Evolutionary conservation across 2,888 invertebrate genomes (phyloP), one percentile per base, ranked within the genome.

Genomic region (Plebejus melissa): DNA sequence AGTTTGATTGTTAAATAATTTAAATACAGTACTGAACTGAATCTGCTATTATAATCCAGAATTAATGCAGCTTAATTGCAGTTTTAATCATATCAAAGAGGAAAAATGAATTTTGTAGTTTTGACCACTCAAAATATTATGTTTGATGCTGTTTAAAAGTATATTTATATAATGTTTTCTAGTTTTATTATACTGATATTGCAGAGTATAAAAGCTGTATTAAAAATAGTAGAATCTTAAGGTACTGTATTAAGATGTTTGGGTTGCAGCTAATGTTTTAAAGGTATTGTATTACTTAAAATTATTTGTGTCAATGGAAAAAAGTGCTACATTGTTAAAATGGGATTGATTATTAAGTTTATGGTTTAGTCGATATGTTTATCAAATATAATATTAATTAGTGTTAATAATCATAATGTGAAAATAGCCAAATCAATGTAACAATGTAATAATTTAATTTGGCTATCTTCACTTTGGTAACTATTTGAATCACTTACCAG

Each of bases 401-500:
- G 16, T 54, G 54, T 16, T 54, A 0, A 0, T 16, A 4, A 16
- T 54, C 16, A 16, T 54, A 4, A 65, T 36, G 32, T 36, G 32
- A 65, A 36, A 36, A 65, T 65, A 65, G 32, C 5, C 65, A 65
- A 32, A 65, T 32, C 13, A 54, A 54, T 54, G 16, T 1, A 16
- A 54, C 4, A 16, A 54, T 54, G 22, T 22, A 22, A 22, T 41
- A 41, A 41, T 41, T 46, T 46, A 60, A 28, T 60, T 28, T 36
- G 65, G 13, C 32, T 65, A 65, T 65, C 32, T 65, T 65, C 13
- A 65, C 13, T 1, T 58, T 5, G 36, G 28, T 69, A 22, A 28
- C 71, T 74, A 65, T 76, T 57, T 75, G 57, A 50, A n/a, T 22
- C 77, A 90, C 94, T 94, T 83, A 94, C 94, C 94, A 84, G 85